Conservation (phyloP, 2,113 vertebrate genomes). For the Nesoenas mayeri region DNA sequence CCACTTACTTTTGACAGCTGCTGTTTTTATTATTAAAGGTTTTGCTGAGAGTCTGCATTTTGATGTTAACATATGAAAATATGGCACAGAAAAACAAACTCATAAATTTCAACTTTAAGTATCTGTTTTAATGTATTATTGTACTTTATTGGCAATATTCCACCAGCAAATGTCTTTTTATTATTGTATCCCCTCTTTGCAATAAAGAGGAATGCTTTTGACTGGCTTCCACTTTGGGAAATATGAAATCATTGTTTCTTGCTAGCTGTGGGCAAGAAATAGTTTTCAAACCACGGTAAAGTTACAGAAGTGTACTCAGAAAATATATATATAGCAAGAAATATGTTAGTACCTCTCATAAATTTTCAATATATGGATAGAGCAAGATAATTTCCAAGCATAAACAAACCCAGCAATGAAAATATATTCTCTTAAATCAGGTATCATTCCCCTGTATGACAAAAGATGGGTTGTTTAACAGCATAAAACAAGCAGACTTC, state of each 20-base stretch:
- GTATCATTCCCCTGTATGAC: neutral
- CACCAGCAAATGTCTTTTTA: slow-evolving; percentile 64
- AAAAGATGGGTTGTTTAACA: slow-evolving; percentile 26
- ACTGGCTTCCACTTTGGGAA: slow-evolving; percentile 48
- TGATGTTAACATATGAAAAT: slow-evolving; percentile 73
- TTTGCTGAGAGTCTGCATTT: slow-evolving; percentile 73
- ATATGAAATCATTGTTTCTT: slow-evolving; percentile 58
- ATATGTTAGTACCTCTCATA: slow-evolving; percentile 40
- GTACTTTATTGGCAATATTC: slow-evolving; percentile 71
- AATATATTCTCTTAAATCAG: slow-evolving; percentile 44
- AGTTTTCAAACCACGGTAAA: slow-evolving; percentile 41
- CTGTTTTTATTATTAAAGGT: slow-evolving; percentile 75
- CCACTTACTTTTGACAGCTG: slow-evolving; percentile 54
- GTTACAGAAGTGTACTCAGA: slow-evolving; percentile 24
- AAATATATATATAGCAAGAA: slow-evolving; percentile 27
- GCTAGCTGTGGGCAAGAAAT: slow-evolving; percentile 53
- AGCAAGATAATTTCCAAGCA: slow-evolving; percentile 53
- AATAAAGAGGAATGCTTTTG: slow-evolving; percentile 57
- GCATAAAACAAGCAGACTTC: slow-evolving; percentile 13
- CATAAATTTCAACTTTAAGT: slow-evolving; percentile 73
- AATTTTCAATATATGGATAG: slow-evolving; percentile 35
- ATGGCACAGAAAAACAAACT: slow-evolving; percentile 75
- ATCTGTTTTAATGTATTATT: slow-evolving; percentile 61
- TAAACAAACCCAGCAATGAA: slow-evolving; percentile 38
- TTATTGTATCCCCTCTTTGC: slow-evolving; percentile 50